Evolutionary conservation across 2,113 vertebrate species (phyloP).

Genomic region (Nesogale talazaci): DNA sequence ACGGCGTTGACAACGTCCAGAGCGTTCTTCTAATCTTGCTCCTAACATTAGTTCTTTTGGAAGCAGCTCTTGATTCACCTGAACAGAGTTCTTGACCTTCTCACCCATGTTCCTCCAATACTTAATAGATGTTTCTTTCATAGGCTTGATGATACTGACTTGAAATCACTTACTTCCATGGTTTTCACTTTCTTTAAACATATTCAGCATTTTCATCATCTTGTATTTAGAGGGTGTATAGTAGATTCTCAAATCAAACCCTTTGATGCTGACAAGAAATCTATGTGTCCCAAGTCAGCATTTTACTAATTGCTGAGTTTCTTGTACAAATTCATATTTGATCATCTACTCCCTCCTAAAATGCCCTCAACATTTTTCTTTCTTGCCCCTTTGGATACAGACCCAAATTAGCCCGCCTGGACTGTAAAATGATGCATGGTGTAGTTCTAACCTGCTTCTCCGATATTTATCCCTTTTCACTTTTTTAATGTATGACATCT

Average conservation of each 20-base stretch:
- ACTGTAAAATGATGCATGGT: neutral
- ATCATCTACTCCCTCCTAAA: neutral
- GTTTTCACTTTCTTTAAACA: neutral
- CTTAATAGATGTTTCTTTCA: no score
- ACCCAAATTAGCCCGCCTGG: neutral
- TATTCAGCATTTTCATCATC: neutral
- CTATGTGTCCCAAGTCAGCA: neutral
- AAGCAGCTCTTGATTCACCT: neutral
- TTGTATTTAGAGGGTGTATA: accelerated
- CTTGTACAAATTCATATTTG: neutral
- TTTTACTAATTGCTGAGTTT: accelerated
- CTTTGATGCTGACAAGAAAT: neutral
- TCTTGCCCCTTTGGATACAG: no score
- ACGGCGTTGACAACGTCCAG: no score
- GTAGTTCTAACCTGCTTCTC: neutral
- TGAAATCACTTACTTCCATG: neutral
- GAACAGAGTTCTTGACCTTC: neutral
- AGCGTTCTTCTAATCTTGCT: accelerated
- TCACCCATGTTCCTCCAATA: neutral
- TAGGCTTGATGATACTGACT: neutral
- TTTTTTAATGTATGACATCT: no score
- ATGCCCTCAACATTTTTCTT: no score
- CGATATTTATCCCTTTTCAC: neutral
- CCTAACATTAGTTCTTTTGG: neutral
- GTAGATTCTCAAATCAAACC: neutral